Evolutionary conservation across 2,888 invertebrate genomes (phyloP).

Genomic region (Scelioninae gen. 1): DNA sequence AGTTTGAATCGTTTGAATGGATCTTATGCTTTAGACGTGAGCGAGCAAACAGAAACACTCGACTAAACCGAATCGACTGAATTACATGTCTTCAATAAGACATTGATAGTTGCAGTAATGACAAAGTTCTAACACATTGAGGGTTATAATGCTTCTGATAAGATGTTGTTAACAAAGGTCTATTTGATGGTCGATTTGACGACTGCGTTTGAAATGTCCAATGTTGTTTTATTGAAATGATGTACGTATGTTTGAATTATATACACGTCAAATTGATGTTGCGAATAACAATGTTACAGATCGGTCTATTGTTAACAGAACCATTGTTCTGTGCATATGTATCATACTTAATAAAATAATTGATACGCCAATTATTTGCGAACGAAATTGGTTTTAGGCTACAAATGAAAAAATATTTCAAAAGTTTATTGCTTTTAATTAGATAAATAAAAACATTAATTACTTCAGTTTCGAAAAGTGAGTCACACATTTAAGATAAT

Average conservation of each 20-base stretch:
- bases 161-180: conserved; percentile 24
- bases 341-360: conserved; percentile 25
- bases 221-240: conserved; percentile 25
- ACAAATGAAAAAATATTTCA: too few relatives aligned
- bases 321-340: not conserved
- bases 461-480: too few relatives aligned
- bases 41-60: conserved; percentile 53
- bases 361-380: conserved; percentile 22
- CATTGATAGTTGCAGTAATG: conserved; percentile 31
- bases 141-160: conserved; percentile 4
- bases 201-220: conserved; percentile 19
- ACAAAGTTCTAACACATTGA: conserved; percentile 7
- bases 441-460: too few relatives aligned
- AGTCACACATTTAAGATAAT: too few relatives aligned
- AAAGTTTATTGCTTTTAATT: too few relatives aligned
- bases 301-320: conserved; percentile 18
- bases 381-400: not conserved
- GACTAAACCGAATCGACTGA: conserved; percentile 31
- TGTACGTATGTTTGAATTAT: conserved; percentile 23
- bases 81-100: conserved; percentile 55
- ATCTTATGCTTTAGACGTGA: conserved; percentile 33
- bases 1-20: conserved; percentile 48
- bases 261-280: conserved; percentile 23
- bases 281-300: conserved; percentile 28
- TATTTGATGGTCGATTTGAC: conserved; percentile 24